Evolutionary conservation across 2,797 vertebrate species (phyloP).

Genomic region (Pygocentrus nattereri): DNA sequence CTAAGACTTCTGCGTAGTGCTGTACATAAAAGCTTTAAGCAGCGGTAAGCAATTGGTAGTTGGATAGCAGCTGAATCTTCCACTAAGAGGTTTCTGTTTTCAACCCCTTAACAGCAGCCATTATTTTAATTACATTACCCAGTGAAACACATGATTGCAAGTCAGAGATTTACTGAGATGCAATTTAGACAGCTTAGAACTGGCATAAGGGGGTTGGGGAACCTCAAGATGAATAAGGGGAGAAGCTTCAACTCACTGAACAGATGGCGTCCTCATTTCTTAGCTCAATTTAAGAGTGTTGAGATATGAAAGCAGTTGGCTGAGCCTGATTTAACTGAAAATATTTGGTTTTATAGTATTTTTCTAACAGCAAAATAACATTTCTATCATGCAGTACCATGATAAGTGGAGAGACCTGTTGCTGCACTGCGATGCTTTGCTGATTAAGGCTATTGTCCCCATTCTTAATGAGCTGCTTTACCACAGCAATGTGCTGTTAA

Average conservation of each 20-base stretch:
- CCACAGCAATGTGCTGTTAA: constrained; percentile 3
- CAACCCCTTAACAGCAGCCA: background rate
- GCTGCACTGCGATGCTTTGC: background rate
- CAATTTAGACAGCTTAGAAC: constrained; percentile 21
- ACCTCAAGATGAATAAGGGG: background rate
- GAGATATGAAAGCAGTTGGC: background rate
- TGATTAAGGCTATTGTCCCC: background rate
- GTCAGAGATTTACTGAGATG: background rate
- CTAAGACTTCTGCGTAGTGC: too few species aligned
- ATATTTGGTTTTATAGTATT: background rate
- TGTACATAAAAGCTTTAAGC: background rate
- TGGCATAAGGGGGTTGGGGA: background rate
- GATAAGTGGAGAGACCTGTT: background rate
- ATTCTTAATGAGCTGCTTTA: constrained; percentile 6
- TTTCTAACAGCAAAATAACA: background rate
- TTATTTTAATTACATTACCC: constrained; percentile 47
- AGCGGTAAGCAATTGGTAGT: background rate
- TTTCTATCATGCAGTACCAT: background rate
- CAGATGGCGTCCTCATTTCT: background rate
- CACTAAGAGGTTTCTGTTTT: background rate
- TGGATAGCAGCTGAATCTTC: background rate
- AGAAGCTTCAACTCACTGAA: background rate
- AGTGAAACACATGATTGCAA: constrained; percentile 15
- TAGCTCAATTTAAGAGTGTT: background rate
- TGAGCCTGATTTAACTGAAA: background rate